These are phyloP conservation scores for Stramonita haemastoma DNA, from an alignment of 2,888 invertebrate species.

Conservation along the genomic window DNA sequence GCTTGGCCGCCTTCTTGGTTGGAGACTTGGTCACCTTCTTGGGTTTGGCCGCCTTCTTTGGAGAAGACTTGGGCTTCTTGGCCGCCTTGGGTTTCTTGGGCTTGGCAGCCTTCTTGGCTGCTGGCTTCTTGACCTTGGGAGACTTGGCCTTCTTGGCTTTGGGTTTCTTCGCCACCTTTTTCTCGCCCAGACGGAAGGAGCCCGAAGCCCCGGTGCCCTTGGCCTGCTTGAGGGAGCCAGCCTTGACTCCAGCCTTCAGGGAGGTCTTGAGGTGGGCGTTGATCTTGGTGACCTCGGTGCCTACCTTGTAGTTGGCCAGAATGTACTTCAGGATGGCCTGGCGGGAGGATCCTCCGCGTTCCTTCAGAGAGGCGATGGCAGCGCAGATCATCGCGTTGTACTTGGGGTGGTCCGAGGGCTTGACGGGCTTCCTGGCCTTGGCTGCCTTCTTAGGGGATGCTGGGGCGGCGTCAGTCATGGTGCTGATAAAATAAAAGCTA, in stretches of 20 bases:
- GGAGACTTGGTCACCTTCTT: slow-evolving; percentile 19
- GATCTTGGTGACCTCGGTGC: slow-evolving; percentile 56
- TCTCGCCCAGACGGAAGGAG: slow-evolving; percentile 53
- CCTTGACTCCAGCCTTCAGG: slow-evolving; percentile 67
- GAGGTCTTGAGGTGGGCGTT: slow-evolving; percentile 66
- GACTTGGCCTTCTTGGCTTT: slow-evolving; percentile 37
- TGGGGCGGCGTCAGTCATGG: slow-evolving; percentile 5
- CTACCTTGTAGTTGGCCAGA: slow-evolving; percentile 32
- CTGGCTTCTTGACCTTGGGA: slow-evolving; percentile 36
- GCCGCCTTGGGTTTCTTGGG: slow-evolving; percentile 32
- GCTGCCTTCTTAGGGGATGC: slow-evolving; percentile 44
- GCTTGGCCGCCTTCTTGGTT: slow-evolving; percentile 17
- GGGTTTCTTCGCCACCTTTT: slow-evolving; percentile 45
- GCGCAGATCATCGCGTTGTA: slow-evolving; percentile 78
- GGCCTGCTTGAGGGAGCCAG: slow-evolving; percentile 65
- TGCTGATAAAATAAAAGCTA: neutral
- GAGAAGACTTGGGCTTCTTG: slow-evolving; percentile 6
- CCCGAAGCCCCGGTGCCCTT: slow-evolving; percentile 56
- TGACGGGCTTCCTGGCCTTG: slow-evolving; percentile 61
- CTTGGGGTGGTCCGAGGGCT: slow-evolving; percentile 72
- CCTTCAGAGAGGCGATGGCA: slow-evolving; percentile 76
- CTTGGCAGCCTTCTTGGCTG: slow-evolving; percentile 33
- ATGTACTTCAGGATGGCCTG: slow-evolving; percentile 79
- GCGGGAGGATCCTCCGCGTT: slow-evolving; percentile 78
- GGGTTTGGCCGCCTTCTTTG: slow-evolving; percentile 18